These are phyloP conservation scores for Melolontha melolontha DNA, from an alignment of 2,888 invertebrate genomes.

Conservation along the genomic window DNA sequence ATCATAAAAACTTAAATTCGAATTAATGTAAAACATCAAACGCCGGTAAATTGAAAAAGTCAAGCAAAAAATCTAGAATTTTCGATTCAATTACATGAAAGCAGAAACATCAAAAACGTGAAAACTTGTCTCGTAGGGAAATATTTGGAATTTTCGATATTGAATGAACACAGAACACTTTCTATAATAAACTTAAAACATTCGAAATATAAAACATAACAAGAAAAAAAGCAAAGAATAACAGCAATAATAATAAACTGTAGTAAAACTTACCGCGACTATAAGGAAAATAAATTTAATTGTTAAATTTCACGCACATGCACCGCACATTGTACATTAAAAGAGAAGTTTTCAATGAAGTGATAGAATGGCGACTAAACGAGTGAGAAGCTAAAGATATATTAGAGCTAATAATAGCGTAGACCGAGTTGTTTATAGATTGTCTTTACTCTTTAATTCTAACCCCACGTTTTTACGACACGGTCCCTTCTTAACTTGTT, in stretches of 20 bases:
- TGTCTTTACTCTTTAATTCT: conserved; percentile 57
- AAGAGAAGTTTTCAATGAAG: conserved; percentile 37
- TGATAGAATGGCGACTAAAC: conserved; percentile 37
- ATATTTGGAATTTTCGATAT: conserved; percentile 13
- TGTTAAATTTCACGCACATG: conserved; percentile 31
- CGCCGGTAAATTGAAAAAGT: no score
- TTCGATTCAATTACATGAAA: conserved; percentile 1
- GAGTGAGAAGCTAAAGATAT: conserved; percentile 56
- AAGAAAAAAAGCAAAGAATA: neutral
- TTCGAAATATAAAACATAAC: neutral
- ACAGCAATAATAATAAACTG: neutral
- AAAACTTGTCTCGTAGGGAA: neutral
- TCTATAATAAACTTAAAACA: conserved; percentile 1
- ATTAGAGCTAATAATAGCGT: conserved; percentile 63
- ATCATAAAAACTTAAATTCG: no score
- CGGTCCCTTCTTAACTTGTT: conserved; percentile 26
- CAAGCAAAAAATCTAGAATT: conserved; percentile 15
- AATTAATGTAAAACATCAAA: no score
- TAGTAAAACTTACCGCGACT: conserved; percentile 14
- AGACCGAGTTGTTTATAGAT: conserved; percentile 59
- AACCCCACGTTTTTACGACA: conserved; percentile 59
- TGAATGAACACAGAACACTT: neutral
- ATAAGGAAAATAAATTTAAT: conserved; percentile 12
- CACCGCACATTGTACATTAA: conserved; percentile 36
- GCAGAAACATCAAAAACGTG: neutral